Conservation (phyloP, 2,888 invertebrate genomes). For the Creontiades dilutus region DNA sequence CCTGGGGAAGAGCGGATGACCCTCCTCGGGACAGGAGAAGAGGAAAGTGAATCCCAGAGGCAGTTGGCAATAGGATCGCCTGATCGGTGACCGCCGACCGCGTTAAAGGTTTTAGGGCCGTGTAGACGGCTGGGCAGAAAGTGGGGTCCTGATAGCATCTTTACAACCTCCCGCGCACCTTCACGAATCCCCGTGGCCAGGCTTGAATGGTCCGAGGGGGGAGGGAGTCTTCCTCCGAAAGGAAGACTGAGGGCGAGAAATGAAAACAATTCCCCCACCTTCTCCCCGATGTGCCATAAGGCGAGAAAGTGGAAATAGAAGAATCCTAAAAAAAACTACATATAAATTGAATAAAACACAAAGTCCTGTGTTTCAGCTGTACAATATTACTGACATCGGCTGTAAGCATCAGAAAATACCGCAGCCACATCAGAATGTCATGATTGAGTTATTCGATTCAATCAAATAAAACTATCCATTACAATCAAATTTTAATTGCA, state of each 20-base stretch:
- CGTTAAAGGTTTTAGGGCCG: conserved; percentile 42
- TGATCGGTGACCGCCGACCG: conserved; percentile 34
- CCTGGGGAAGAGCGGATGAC: neutral
- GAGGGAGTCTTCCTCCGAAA: neutral
- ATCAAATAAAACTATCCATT: too few species aligned
- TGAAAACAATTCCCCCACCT: conserved; percentile 11
- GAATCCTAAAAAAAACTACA: too few species aligned
- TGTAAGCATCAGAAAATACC: too few species aligned
- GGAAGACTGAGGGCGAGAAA: neutral
- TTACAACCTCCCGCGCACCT: conserved; percentile 39
- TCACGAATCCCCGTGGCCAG: neutral
- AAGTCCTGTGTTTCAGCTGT: too few species aligned
- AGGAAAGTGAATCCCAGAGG: conserved; percentile 38
- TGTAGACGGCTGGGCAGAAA: conserved; percentile 26
- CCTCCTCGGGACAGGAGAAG: neutral
- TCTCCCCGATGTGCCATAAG: conserved; percentile 16
- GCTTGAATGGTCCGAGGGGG: too few species aligned
- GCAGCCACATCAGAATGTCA: too few species aligned
- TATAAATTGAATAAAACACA: too few species aligned
- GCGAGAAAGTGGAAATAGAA: neutral
- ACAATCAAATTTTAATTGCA: too few species aligned
- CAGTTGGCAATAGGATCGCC: conserved; percentile 14
- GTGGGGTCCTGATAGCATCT: conserved; percentile 36
- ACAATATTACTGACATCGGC: too few species aligned
- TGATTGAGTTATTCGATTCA: too few species aligned